Percentiles rank a stretch among this genome's conserved stretches.
Conservation (phyloP, 2,113 vertebrate genomes). For the Piliocolobus tephrosceles region DNA sequence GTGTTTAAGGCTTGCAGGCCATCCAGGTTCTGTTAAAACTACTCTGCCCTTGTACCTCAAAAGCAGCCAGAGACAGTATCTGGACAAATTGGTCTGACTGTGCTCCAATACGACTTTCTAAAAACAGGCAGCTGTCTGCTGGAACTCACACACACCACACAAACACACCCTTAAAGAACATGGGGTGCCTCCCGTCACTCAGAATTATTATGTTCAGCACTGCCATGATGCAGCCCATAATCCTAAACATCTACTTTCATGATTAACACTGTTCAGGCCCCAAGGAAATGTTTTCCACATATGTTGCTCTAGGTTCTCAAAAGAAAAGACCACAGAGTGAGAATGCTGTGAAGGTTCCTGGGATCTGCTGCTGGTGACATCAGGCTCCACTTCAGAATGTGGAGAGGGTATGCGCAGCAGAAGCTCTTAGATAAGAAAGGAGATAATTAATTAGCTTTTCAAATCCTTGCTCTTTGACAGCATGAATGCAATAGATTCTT, state of each 20-base stretch:
- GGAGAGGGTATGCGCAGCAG: neutral
- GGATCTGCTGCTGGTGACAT: neutral
- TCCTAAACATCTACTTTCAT: neutral
- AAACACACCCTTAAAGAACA: neutral
- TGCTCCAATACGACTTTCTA: neutral
- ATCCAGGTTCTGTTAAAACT: neutral
- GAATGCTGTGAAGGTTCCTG: neutral
- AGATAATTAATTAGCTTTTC: conserved; percentile 50
- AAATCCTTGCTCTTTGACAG: conserved; percentile 33
- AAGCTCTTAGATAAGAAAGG: neutral
- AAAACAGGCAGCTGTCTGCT: neutral
- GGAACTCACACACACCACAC: neutral
- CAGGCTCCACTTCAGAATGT: neutral
- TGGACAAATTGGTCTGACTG: neutral
- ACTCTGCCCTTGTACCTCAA: neutral
- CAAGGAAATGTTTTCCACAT: neutral
- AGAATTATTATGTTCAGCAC: neutral
- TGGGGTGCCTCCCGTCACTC: neutral
- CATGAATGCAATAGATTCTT: conserved; percentile 30
- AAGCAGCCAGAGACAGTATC: neutral
- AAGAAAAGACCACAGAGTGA: neutral
- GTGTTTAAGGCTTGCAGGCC: neutral
- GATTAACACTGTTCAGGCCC: neutral
- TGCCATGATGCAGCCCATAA: neutral
- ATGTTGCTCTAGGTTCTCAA: neutral